phyloP scores from a whole-genome alignment of 2,113 vertebrate species.

The Bucco capensis region DNA sequence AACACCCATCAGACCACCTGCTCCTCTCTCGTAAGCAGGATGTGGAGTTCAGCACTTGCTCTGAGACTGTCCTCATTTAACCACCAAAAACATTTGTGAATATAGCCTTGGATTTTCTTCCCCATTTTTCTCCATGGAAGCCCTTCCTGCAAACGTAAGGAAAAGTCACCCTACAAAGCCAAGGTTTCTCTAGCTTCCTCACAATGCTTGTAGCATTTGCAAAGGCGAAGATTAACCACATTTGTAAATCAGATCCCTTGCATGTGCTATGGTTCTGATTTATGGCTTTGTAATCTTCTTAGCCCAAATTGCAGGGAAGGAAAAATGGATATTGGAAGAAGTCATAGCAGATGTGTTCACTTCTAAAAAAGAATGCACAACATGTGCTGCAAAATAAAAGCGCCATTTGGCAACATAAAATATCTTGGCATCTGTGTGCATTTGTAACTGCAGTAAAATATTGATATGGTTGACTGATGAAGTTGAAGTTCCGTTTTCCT shows the following conservation, averaged over 20 bases:
- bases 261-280: constrained; percentile 45
- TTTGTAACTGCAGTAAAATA: constrained; percentile 77
- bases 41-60: not conserved
- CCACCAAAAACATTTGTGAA: not conserved
- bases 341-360: constrained; percentile 77
- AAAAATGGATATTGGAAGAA: constrained; percentile 65
- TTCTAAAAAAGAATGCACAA: constrained; percentile 76
- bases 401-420: constrained; percentile 80
- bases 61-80: not conserved
- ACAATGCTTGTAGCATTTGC: not conserved
- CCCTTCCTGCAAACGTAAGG: not conserved
- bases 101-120: not conserved
- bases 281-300: constrained; percentile 64
- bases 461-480: constrained; percentile 73
- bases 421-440: constrained; percentile 76
- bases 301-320: constrained; percentile 63
- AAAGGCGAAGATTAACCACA: constrained; percentile 27
- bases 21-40: not conserved
- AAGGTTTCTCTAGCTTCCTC: not conserved
- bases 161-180: constrained; percentile 6
- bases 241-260: constrained; percentile 58
- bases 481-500: constrained; percentile 58
- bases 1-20: not conserved
- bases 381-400: constrained; percentile 78
- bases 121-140: not conserved